A percentile compares a stretch with the other conserved stretches of the same genome.
These are phyloP conservation scores for Dromius quadrimaculatus DNA, from an alignment of 2,888 invertebrate species.

Conservation along the genomic window DNA sequence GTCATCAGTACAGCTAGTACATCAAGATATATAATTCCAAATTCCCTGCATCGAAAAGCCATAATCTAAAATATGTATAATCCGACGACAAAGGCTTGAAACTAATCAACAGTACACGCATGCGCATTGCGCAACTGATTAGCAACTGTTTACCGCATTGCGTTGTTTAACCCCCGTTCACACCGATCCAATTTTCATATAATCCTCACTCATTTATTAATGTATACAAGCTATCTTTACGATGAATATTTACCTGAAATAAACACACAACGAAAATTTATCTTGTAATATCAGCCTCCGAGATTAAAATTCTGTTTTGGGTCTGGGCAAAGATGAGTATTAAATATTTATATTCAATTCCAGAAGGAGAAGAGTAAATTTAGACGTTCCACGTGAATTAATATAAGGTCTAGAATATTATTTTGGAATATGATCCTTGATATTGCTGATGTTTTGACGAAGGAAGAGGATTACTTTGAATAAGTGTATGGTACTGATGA, in stretches of 20 bases:
- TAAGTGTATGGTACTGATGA: no score
- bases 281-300: slow-evolving; percentile 24
- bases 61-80: slow-evolving; percentile 43
- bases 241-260: slow-evolving; percentile 25
- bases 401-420: no score
- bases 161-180: slow-evolving; percentile 4
- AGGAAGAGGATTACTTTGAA: no score
- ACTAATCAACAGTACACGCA: slow-evolving; percentile 18
- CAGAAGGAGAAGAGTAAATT: neutral
- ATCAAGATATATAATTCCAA: no score
- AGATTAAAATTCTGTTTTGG: slow-evolving; percentile 25
- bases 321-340: slow-evolving; percentile 14
- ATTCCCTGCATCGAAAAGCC: slow-evolving; percentile 33
- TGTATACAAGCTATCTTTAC: slow-evolving; percentile 32
- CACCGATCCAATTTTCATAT: slow-evolving; percentile 25
- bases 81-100: slow-evolving; percentile 1
- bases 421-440: no score
- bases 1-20: no score
- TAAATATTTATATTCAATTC: slow-evolving; percentile 36
- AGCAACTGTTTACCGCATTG: slow-evolving; percentile 30
- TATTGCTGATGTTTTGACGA: no score
- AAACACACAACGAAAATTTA: slow-evolving; percentile 22
- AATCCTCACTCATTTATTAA: slow-evolving; percentile 31
- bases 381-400: no score
- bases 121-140: slow-evolving; percentile 13